These are phyloP conservation scores for Prochilodus magdalenae DNA, from an alignment of 2,113 vertebrate genomes.

Conservation along the genomic window DNA sequence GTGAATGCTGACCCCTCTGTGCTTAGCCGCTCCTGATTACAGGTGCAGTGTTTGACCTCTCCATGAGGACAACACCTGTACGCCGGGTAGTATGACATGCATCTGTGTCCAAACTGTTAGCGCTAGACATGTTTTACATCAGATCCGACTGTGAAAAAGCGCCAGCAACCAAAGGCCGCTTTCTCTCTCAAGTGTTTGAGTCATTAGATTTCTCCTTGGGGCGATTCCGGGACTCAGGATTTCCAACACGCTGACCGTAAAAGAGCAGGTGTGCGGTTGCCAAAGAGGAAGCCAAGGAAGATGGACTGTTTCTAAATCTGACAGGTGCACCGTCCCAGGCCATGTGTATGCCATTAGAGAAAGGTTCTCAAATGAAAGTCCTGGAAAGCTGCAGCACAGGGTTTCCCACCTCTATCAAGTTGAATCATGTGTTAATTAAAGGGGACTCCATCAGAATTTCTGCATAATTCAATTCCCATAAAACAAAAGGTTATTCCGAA, in stretches of 20 bases:
- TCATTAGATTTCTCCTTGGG: neutral
- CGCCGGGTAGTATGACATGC: neutral
- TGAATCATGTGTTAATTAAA: neutral
- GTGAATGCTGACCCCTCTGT: neutral
- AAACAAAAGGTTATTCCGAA: too few species aligned
- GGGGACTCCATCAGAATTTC: too few species aligned
- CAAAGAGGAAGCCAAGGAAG: conserved; percentile 42
- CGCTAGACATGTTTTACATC: neutral
- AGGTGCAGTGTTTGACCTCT: conserved; percentile 5
- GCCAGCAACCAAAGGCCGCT: neutral
- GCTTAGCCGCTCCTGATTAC: neutral
- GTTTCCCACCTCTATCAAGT: neutral
- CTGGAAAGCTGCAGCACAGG: neutral
- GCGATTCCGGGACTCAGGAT: conserved; percentile 39
- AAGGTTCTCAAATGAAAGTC: conserved; percentile 21
- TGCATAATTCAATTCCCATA: too few species aligned
- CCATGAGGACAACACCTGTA: conserved; percentile 31
- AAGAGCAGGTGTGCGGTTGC: conserved; percentile 67
- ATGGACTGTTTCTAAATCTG: conserved; percentile 66
- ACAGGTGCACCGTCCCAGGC: conserved; percentile 31
- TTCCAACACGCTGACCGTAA: conserved; percentile 59
- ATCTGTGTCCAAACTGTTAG: conserved; percentile 22
- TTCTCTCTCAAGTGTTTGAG: neutral
- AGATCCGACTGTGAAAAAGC: conserved; percentile 20
- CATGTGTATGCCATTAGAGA: conserved; percentile 71